Conservation (phyloP, 2,888 invertebrate species). For the Polyommatus iphigenia region DNA sequence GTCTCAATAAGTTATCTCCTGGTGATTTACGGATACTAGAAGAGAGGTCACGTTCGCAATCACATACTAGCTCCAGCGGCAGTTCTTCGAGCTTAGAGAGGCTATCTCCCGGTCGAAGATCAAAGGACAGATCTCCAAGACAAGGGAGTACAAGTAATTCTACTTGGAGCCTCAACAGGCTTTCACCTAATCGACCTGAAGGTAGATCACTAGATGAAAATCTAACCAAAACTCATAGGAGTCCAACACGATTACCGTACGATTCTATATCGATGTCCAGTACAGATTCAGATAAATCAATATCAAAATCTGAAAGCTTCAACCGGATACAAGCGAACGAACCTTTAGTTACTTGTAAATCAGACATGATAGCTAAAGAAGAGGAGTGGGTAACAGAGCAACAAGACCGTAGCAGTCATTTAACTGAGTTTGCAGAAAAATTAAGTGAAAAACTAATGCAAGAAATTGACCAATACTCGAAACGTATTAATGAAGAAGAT, state of each 20-base stretch:
- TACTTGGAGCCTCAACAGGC: constrained; percentile 74
- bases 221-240: constrained; percentile 67
- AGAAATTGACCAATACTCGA: constrained; percentile 85
- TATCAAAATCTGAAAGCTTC: constrained; percentile 77
- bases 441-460: constrained; percentile 89
- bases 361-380: constrained; percentile 71
- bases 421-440: constrained; percentile 90
- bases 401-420: constrained; percentile 82
- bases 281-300: constrained; percentile 75
- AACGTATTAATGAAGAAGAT: constrained; percentile 76
- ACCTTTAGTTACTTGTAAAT: constrained; percentile 75
- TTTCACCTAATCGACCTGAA: constrained; percentile 75
- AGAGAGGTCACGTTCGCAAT: constrained; percentile 71
- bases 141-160: constrained; percentile 75
- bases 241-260: constrained; percentile 72
- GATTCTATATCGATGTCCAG: constrained; percentile 76
- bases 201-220: constrained; percentile 74
- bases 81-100: constrained; percentile 75
- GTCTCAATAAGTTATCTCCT: constrained; percentile 74
- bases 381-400: constrained; percentile 81
- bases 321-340: constrained; percentile 75
- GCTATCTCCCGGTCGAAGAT: constrained; percentile 72
- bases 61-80: constrained; percentile 76
- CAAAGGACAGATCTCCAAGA: constrained; percentile 76
- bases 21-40: constrained; percentile 74